Base-by-base conservation (phyloP, 2,797 vertebrate species). In the Ambastaia sidthimunki region DNA sequence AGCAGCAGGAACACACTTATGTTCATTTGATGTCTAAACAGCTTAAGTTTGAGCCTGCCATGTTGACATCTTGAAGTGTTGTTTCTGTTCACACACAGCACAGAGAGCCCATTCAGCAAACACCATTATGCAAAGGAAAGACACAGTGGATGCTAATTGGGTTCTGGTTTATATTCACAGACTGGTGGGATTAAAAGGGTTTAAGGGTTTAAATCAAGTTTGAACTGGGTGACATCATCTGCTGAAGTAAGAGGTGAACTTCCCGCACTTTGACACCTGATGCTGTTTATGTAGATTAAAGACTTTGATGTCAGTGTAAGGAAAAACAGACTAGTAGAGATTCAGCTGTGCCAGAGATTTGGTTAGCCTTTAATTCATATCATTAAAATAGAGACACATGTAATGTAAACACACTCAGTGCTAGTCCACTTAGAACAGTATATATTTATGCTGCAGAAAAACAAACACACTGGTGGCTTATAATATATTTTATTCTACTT, bases 251-350 rank as follows among this genome's bases (percentile, higher is more conserved):
- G 81, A 90, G 28, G 57, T 82, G 67, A 88, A 88, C 83, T 82
- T 89, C 85, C 84, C 89, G 84, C 78, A 57, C 76, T 89, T 84
- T 50, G 85, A 89, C 82, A 72, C 80, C 25, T 50, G 82, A 48
- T 65, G 84, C 82, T 74, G 82, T 86, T 81, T 76, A 88, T 86
- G 67, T 68, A 74, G 74, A 25, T 74, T 55, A 37, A 70, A 41
- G 69, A 76, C 90, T 94, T 91, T 93, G 90, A 92, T 90, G 88
- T 89, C 86, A 48, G 83, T 90, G 88, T 89, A 85, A 78, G 86
- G 87, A 89, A 90, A 44, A 57, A 31, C 16, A 25, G 21, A 21
- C 34, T 34, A 48, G 44, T 13, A 54, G 6, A 25, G 66, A 71
- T 71, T 71, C 25, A 48, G n/a, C 23, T 4, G 12, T 60, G 23